Evolutionary conservation across 2,888 invertebrate species (phyloP), one percentile per base, ranked within the genome.

Genomic region (Enoplolaimus lenunculus): DNA sequence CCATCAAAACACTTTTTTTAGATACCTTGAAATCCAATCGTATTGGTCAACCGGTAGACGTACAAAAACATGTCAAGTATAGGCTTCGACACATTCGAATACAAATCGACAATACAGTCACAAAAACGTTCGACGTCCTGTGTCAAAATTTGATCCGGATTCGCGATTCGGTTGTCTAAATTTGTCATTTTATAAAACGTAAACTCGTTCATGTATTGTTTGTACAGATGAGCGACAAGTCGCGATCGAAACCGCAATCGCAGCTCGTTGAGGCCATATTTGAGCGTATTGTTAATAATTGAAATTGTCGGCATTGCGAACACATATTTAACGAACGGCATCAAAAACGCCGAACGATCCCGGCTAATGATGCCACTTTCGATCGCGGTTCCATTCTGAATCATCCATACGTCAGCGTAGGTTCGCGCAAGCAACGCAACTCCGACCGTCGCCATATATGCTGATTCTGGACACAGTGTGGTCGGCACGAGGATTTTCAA

Each of bases 101-200:
- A 98, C 21, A 98, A 84, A 80, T 95, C 94, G 0, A 93, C 90
- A 45, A 93, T 88, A 71, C 92, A 90, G 76, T 92, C 91, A 81
- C 95, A 95, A 84, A 98, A 95, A 82, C 92, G 93, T 81, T 97
- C 97, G 0, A 97, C 90, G 80, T 98, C 97, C 0, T 91, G 93
- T 0, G 95, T 94, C 71, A 97, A 83, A 13, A 67, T 13, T 67
- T 67, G 33, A 67, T 97, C 97, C 0, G 93, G 91, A 84, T 97
- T 97, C 16, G 91, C 87, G 82, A 95, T 93, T 79, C 94, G 86
- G 79, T 90, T 92, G 83, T 97, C 95, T 77, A 95, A 84, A 83
- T 95, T 94, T 73, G 89, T 89, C 86, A 97, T 91, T 84, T 93
- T 90, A 83, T 97, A 97, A 83, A 93, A 97, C 1, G 94, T 95